Percentiles rank a stretch among this genome's conserved stretches.
Evolutionary conservation across 2,888 invertebrate species (phyloP).

Genomic region (Drosophila recens): DNA sequence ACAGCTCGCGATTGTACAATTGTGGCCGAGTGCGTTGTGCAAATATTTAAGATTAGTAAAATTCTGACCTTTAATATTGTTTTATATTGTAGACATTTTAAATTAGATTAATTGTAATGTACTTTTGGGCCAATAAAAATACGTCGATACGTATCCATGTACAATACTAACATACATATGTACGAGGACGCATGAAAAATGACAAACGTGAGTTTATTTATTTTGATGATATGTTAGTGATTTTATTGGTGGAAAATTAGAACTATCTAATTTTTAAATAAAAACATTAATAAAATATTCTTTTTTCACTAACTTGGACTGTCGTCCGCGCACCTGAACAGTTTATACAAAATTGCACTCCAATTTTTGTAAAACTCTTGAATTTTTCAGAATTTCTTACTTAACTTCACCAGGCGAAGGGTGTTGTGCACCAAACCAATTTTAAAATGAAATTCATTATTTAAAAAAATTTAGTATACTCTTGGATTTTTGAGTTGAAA

Average conservation of each 20-base stretch:
- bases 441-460: no score
- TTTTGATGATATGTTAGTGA: neutral
- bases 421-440: no score
- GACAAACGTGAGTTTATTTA: neutral
- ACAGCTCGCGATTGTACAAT: conserved; percentile 36
- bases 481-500: no score
- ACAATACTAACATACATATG: conserved; percentile 21
- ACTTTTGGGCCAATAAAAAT: conserved; percentile 60
- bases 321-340: neutral
- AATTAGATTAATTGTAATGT: conserved; percentile 69
- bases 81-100: conserved; percentile 68
- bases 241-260: neutral
- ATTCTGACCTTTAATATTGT: conserved; percentile 71
- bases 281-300: no score
- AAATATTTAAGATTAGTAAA: conserved; percentile 79
- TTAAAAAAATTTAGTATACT: no score
- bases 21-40: conserved; percentile 78
- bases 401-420: no score
- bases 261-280: no score
- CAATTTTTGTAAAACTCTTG: no score
- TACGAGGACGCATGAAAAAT: conserved; percentile 13
- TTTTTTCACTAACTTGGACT: no score
- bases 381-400: no score
- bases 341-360: neutral
- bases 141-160: conserved; percentile 47